Conservation (phyloP, 2,888 invertebrate species). For the Antheraea assamensis region DNA sequence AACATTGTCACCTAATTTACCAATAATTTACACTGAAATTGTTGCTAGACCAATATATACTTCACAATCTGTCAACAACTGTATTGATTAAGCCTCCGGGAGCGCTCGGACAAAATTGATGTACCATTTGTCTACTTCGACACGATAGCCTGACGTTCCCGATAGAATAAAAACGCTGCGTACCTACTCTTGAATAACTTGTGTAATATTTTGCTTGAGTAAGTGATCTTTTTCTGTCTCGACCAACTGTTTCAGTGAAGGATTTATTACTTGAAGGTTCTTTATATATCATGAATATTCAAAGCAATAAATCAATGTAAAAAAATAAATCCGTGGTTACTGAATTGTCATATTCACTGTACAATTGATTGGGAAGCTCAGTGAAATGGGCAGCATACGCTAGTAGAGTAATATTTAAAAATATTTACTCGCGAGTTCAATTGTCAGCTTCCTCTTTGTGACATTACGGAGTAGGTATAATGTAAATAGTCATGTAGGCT, state of each 20-base stretch:
- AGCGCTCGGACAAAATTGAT: slow-evolving; percentile 24
- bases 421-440: too few species aligned
- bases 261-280: background rate
- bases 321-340: background rate
- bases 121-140: slow-evolving; percentile 19
- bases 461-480: too few species aligned
- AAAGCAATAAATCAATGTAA: background rate
- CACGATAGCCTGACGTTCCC: background rate
- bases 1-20: background rate
- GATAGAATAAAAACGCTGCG: background rate
- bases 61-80: slow-evolving; percentile 30
- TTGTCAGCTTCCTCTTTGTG: too few species aligned
- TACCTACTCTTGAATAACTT: background rate
- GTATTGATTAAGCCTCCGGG: slow-evolving; percentile 35
- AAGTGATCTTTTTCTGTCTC: slow-evolving; percentile 5
- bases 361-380: too few species aligned
- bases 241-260: background rate
- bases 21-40: slow-evolving; percentile 1
- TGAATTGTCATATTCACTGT: background rate
- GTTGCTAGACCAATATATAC: slow-evolving; percentile 20
- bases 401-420: too few species aligned
- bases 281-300: background rate
- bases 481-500: too few species aligned
- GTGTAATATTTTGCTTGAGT: background rate
- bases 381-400: too few species aligned